Conservation (phyloP, 1,140 invertebrate species). For the Drosophila eugracilis region DNA sequence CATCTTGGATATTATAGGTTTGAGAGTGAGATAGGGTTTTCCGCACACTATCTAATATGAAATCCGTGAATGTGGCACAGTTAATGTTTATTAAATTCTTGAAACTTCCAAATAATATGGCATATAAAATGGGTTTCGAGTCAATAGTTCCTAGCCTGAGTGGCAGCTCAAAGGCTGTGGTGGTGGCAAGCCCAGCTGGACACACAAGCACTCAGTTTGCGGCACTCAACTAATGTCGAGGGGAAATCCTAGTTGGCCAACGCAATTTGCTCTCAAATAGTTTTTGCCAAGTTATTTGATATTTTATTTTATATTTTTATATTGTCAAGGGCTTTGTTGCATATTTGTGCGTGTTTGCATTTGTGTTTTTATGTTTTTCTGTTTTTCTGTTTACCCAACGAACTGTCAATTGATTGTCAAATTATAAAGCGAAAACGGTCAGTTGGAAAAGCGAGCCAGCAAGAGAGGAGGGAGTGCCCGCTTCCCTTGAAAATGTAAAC, state of each 20-base stretch:
- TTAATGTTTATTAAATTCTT: not conserved
- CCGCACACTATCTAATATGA: not conserved
- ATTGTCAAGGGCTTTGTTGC: constrained; percentile 71
- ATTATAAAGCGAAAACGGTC: constrained; percentile 72
- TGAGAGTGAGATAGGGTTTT: constrained; percentile 9
- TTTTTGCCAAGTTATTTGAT: constrained; percentile 71
- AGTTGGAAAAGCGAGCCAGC: constrained; percentile 36
- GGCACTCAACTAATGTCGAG: constrained; percentile 45
- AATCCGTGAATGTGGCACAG: not conserved
- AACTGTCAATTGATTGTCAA: constrained; percentile 83
- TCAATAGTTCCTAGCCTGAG: not conserved
- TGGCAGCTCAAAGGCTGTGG: constrained; percentile 19
- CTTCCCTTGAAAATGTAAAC: constrained; percentile 73
- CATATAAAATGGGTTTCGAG: not conserved
- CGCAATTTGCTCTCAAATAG: constrained; percentile 43
- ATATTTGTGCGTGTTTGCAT: constrained; percentile 56
- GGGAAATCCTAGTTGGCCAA: constrained; percentile 40
- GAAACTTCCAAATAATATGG: not conserved
- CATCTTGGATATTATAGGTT: constrained; percentile 51
- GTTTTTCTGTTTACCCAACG: constrained; percentile 59
- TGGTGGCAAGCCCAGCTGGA: constrained; percentile 12
- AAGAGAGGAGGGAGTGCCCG: constrained; percentile 10
- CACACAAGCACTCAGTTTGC: constrained; percentile 3
- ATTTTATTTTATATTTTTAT: constrained; percentile 59
- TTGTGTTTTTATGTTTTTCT: constrained; percentile 52